These are phyloP conservation scores for Eulacestoma nigropectus DNA, from an alignment of 2,113 vertebrate genomes.

Conservation along the genomic window DNA sequence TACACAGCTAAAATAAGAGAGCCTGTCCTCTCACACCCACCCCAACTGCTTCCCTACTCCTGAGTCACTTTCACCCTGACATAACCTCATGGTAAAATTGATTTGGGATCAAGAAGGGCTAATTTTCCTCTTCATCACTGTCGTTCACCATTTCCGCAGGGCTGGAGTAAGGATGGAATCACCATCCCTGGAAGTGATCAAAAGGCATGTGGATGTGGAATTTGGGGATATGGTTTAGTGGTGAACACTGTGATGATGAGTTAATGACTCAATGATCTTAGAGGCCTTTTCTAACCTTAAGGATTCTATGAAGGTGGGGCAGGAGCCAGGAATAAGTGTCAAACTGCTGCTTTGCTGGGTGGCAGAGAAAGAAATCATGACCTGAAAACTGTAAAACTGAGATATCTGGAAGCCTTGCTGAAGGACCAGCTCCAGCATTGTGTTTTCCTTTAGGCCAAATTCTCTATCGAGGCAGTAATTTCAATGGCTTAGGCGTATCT, in stretches of 20 bases:
- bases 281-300: not conserved
- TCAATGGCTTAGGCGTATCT: not conserved
- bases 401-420: not conserved
- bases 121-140: not conserved
- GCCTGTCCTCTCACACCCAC: not conserved
- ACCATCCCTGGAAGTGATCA: not conserved
- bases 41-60: not conserved
- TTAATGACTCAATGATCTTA: not conserved
- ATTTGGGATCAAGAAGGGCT: not conserved
- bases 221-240: not conserved
- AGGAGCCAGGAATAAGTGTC: not conserved
- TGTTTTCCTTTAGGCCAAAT: not conserved
- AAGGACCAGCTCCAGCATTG: not conserved
- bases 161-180: not conserved
- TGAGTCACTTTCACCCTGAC: accelerated
- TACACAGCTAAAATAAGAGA: not conserved
- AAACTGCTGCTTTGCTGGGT: not conserved
- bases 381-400: not conserved
- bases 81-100: not conserved
- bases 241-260: not conserved
- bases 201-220: not conserved
- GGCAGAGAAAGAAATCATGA: not conserved
- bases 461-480: not conserved
- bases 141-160: not conserved
- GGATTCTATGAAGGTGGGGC: not conserved